Evolutionary conservation across 2,888 invertebrate genomes (phyloP).

Genomic region (Sinotaia quadrata): DNA sequence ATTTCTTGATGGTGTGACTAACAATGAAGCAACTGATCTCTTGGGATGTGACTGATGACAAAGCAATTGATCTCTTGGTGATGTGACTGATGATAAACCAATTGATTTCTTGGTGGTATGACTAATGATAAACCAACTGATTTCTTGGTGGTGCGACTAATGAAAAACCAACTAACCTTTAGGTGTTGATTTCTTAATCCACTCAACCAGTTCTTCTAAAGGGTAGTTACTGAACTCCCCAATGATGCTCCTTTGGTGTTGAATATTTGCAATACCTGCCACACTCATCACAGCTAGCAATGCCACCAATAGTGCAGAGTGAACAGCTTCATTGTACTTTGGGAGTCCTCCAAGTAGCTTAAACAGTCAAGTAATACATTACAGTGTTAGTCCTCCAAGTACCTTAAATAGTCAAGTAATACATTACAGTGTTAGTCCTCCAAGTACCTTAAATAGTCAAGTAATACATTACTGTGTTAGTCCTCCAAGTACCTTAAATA

Average conservation of each 20-base stretch:
- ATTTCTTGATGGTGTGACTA: too few relatives aligned
- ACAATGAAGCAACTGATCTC: too few relatives aligned
- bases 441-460: too few relatives aligned
- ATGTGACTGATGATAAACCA: too few relatives aligned
- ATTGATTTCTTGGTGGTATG: too few relatives aligned
- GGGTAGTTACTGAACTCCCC: slow-evolving; percentile 82
- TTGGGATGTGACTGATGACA: too few relatives aligned
- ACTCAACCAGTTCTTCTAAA: slow-evolving; percentile 84
- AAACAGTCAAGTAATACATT: background rate
- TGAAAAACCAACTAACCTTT: slow-evolving; percentile 70
- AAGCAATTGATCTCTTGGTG: too few relatives aligned
- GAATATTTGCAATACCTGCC: slow-evolving; percentile 75
- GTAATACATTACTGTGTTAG: too few relatives aligned
- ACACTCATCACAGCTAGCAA: slow-evolving; percentile 76
- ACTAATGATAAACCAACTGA: too few relatives aligned
- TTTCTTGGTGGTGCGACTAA: too few relatives aligned
- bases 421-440: too few relatives aligned
- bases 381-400: background rate
- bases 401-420: background rate
- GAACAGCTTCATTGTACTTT: slow-evolving; percentile 69
- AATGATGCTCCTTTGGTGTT: slow-evolving; percentile 70
- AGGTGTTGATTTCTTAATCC: slow-evolving; percentile 80
- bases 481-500: too few relatives aligned
- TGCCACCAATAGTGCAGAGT: slow-evolving; percentile 74
- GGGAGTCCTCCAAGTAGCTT: slow-evolving; percentile 31